Conservation (phyloP, 2,888 invertebrate species). For the Drepanosiphum platanoidis region DNA sequence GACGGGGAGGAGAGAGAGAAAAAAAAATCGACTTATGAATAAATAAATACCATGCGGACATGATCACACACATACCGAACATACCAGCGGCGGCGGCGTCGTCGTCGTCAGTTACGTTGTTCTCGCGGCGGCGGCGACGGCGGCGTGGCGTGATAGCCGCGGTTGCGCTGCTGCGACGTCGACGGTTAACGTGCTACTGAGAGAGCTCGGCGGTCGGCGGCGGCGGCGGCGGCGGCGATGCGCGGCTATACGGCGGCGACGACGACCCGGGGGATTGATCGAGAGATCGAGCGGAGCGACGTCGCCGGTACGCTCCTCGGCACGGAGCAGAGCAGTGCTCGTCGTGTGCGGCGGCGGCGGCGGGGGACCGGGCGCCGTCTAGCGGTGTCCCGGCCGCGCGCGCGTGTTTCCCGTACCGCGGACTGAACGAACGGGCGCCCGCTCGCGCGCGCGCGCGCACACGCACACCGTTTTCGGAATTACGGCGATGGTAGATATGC, state of each 20-base stretch:
- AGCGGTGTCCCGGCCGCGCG: conserved; percentile 51
- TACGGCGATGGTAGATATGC: not conserved
- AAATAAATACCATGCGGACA: not conserved
- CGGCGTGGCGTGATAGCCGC: not conserved
- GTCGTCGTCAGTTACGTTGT: not conserved
- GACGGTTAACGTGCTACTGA: conserved; percentile 59
- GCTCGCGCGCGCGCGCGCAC: not conserved
- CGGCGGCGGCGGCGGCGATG: not conserved
- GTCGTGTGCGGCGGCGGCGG: not conserved
- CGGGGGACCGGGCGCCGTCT: conserved; percentile 59
- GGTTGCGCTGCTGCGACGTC: not conserved
- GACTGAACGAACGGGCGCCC: conserved; percentile 15
- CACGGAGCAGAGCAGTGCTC: conserved; percentile 2
- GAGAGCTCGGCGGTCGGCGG: conserved; percentile 2
- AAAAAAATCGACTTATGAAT: not conserved
- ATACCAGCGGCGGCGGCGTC: not conserved
- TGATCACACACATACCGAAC: conserved; percentile 7
- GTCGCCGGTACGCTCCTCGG: conserved; percentile 54
- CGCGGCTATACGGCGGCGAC: conserved; percentile 28
- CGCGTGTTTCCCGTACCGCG: conserved; percentile 22
- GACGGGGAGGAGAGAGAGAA: not conserved
- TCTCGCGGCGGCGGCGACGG: not conserved
- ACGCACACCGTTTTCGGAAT: not conserved
- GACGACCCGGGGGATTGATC: conserved; percentile 59
- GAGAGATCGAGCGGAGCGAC: conserved; percentile 53